Conservation (phyloP, 1,140 invertebrate genomes). For the Micrasema longulum region DNA sequence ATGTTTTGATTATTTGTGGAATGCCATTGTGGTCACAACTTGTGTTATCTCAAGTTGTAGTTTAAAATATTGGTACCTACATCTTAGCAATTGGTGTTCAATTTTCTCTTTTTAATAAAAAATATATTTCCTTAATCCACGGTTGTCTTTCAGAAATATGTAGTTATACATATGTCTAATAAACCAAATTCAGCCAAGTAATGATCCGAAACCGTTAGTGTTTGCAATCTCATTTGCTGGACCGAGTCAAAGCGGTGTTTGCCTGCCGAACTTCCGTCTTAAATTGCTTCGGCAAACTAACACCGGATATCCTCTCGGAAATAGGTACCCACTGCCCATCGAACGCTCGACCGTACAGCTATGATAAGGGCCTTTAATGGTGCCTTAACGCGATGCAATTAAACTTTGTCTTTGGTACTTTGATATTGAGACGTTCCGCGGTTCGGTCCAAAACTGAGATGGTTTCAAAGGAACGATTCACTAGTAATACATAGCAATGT, state of each 20-base stretch:
- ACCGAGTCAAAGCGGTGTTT: constrained; percentile 32
- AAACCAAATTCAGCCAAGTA: not conserved
- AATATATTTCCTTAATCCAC: too few relatives aligned
- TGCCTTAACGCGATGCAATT: constrained; percentile 21
- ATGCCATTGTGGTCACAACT: too few relatives aligned
- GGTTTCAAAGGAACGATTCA: too few relatives aligned
- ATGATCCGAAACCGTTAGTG: constrained; percentile 26
- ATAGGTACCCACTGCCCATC: not conserved
- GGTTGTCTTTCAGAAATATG: too few relatives aligned
- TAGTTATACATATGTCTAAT: constrained; percentile 13
- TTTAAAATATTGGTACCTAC: too few relatives aligned
- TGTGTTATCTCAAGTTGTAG: too few relatives aligned
- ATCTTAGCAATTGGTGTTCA: too few relatives aligned
- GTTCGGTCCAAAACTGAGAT: too few relatives aligned
- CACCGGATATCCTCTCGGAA: constrained; percentile 32
- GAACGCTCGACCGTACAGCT: not conserved
- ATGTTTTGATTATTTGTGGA: too few relatives aligned
- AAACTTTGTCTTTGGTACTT: constrained; percentile 17
- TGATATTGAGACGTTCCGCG: too few relatives aligned
- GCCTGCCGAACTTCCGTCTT: constrained; percentile 42
- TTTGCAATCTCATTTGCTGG: constrained; percentile 1
- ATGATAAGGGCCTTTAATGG: constrained; percentile 7
- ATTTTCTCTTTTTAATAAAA: too few relatives aligned
- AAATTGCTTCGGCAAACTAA: constrained; percentile 36
- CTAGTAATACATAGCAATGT: too few relatives aligned